Evolutionary conservation across 92 coral and sea anemone species (phyloP), one percentile per base, ranked within the genome.

Genomic region (Porites divaricata): DNA sequence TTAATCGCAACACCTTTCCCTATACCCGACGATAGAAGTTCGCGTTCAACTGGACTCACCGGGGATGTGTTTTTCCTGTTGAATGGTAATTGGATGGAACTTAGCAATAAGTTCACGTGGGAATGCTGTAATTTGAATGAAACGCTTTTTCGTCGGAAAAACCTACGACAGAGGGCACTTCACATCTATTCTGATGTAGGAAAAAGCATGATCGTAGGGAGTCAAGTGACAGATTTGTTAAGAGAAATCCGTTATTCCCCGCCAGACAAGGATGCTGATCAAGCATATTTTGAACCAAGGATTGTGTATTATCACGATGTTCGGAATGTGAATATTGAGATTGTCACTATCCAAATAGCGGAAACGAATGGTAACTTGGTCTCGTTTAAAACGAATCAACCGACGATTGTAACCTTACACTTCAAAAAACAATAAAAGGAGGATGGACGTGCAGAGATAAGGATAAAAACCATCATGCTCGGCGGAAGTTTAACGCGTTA

Each of bases 101-200:
- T n/a, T n/a, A n/a, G n/a, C n/a, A n/a, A n/a, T n/a, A n/a, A n/a
- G n/a, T n/a, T n/a, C n/a, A n/a, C n/a, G n/a, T n/a, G n/a, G n/a
- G n/a, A n/a, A n/a, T n/a, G n/a, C n/a, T n/a, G 50, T 0, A 57
- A 83, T 23, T 12, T 83, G 28, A 83, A 83, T 70, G 12, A 72
- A 1, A 54, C 79, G n/a, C 72, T 71, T 53, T 6, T 14, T 14
- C 9, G 16, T 13, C 45, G 72, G 28, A 68, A 57, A 70, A 78
- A 71, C 1, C 28, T 8, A 6, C 71, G 71, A 6, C 10, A 22
- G 0, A 66, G 86, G 0, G 12, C 78, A 0, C 8, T 74, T 7
- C 9, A 11, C 45, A 28, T 74, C 3, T 51, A 74, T 26, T 28
- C 65, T 4, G 4, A n/a, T 62, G 50, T 14, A 50, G 78, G 63